Conservation (phyloP, 2,888 invertebrate species). For the Melitaea athalia region DNA sequence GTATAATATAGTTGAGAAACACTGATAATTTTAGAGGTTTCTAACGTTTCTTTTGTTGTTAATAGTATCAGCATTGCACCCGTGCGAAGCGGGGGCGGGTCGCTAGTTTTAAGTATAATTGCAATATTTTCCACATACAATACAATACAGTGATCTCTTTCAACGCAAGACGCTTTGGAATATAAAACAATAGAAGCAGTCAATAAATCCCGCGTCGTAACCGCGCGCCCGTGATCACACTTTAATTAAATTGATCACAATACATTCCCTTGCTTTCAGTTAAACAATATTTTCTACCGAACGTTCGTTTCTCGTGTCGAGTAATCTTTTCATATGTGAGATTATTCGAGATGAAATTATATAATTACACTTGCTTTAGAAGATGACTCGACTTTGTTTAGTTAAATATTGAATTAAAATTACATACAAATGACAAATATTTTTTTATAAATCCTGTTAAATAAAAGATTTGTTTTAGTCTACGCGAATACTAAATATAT, state of each 20-base stretch:
- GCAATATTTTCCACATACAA: not conserved
- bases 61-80: too few species aligned
- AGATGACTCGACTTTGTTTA: too few species aligned
- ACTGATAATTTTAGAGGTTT: too few species aligned
- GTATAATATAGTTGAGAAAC: too few species aligned
- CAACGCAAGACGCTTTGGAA: not conserved
- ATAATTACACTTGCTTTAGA: not conserved
- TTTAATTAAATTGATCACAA: constrained; percentile 61
- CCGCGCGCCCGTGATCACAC: constrained; percentile 32
- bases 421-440: too few species aligned
- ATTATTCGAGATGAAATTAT: not conserved
- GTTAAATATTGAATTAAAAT: too few species aligned
- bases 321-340: not conserved
- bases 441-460: too few species aligned
- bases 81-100: too few species aligned
- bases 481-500: too few species aligned
- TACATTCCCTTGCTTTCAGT: constrained; percentile 56
- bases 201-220: constrained; percentile 40
- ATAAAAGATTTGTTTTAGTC: too few species aligned
- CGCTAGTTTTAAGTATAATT: not conserved
- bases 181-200: constrained; percentile 14
- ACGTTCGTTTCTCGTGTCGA: not conserved
- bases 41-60: too few species aligned
- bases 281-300: constrained; percentile 40
- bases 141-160: not conserved